Evolutionary conservation across 1,140 invertebrate genomes (phyloP).

Genomic region (Zaprionus camerounensis): DNA sequence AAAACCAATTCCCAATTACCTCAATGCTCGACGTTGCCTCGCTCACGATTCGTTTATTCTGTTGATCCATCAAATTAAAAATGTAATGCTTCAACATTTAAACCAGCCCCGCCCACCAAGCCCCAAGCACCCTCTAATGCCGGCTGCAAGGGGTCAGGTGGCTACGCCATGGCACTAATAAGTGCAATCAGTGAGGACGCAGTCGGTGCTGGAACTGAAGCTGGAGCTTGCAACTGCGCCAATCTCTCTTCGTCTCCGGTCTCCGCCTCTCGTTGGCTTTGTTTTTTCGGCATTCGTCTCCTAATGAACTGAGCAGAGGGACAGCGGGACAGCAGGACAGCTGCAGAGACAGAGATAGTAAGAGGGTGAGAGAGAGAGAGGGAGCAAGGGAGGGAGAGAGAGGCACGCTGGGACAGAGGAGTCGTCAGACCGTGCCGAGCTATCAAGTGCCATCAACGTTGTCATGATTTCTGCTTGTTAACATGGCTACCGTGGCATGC

Average conservation of each 20-base stretch:
- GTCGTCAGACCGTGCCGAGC: slow-evolving; percentile 28
- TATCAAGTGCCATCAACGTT: slow-evolving; percentile 78
- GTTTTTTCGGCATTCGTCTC: slow-evolving; percentile 71
- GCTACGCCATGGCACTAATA: slow-evolving; percentile 63
- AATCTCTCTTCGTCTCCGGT: not conserved
- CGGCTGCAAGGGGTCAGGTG: slow-evolving; percentile 33
- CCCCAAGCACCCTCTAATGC: slow-evolving; percentile 42
- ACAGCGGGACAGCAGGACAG: slow-evolving; percentile 4
- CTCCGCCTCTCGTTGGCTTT: slow-evolving; percentile 29
- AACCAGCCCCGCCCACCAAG: slow-evolving; percentile 41
- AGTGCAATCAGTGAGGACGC: slow-evolving; percentile 69
- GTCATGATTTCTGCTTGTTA: slow-evolving; percentile 82
- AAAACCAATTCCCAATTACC: slow-evolving; percentile 66
- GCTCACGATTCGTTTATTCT: slow-evolving; percentile 83
- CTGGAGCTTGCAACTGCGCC: slow-evolving; percentile 4
- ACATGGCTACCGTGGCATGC: slow-evolving; percentile 73
- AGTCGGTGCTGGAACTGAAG: slow-evolving; percentile 9
- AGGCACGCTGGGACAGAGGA: not conserved
- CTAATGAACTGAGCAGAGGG: slow-evolving; percentile 69
- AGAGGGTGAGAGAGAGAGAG: not conserved
- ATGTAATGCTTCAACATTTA: slow-evolving; percentile 81
- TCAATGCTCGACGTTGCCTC: slow-evolving; percentile 60
- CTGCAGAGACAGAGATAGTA: not conserved
- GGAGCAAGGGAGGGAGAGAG: not conserved
- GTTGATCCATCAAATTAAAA: slow-evolving; percentile 83